A percentile compares a stretch with the other conserved stretches of the same genome.
Evolutionary conservation across 2,888 invertebrate species (phyloP).

Genomic region (Sarcophaga carnaria): DNA sequence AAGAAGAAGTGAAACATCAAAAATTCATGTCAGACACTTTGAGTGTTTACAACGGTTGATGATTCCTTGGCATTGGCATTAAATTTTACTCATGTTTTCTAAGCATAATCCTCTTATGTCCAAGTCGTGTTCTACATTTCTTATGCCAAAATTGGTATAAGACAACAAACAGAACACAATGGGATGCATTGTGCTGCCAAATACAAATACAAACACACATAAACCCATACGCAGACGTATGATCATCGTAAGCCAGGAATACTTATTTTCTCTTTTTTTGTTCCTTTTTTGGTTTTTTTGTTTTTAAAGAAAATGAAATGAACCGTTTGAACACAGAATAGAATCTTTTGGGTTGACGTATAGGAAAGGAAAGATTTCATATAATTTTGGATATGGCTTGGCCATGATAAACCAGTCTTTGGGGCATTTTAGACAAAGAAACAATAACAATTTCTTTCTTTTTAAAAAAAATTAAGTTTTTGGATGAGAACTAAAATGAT

Average conservation of each 20-base stretch:
- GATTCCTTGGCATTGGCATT: conserved; percentile 63
- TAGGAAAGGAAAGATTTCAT: neutral
- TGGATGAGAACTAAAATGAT: too few relatives aligned
- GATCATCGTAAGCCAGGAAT: neutral
- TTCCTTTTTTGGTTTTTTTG: too few relatives aligned
- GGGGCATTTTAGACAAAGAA: too few relatives aligned
- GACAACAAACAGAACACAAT: conserved; percentile 10
- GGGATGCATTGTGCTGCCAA: neutral
- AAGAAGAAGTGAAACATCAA: conserved; percentile 27
- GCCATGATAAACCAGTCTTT: too few relatives aligned
- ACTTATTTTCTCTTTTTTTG: neutral
- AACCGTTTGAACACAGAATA: neutral
- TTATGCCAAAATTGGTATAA: conserved; percentile 23
- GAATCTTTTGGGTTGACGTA: neutral
- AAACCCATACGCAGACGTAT: neutral
- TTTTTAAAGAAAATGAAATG: neutral
- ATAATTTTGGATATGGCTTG: neutral
- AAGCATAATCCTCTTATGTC: conserved; percentile 57
- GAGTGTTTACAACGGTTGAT: conserved; percentile 58
- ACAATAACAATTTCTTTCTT: too few relatives aligned
- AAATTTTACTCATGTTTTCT: conserved; percentile 58
- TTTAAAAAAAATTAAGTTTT: too few relatives aligned
- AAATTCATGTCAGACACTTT: conserved; percentile 58
- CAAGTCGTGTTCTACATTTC: conserved; percentile 50
- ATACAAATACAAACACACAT: neutral